Conservation (phyloP, 2,888 invertebrate genomes). For the Hybos culiciformis region DNA sequence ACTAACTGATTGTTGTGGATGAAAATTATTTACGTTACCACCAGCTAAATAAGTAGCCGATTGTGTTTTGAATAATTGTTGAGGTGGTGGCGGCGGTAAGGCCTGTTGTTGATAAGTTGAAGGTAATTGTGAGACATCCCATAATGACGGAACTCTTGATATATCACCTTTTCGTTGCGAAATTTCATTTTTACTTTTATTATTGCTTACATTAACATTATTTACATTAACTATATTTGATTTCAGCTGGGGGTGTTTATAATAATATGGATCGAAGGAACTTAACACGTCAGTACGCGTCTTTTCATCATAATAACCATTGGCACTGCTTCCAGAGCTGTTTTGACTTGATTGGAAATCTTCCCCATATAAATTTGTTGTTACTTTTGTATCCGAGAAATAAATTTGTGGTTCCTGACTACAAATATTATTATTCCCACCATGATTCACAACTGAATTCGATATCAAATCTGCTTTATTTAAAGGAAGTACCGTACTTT, state of each 20-base stretch:
- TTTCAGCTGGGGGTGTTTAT: not conserved
- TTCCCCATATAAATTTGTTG: not conserved
- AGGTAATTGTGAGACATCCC: not conserved
- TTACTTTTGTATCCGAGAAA: too few relatives aligned
- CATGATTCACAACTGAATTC: too few relatives aligned
- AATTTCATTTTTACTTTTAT: not conserved
- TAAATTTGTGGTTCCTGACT: too few relatives aligned
- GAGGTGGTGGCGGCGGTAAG: conserved; percentile 11
- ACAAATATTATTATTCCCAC: too few relatives aligned
- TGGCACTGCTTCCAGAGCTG: not conserved
- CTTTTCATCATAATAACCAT: conserved; percentile 8
- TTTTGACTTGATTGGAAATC: not conserved
- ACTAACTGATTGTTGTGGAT: not conserved
- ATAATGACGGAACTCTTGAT: not conserved
- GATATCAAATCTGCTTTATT: too few relatives aligned
- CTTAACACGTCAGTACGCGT: conserved; percentile 10
- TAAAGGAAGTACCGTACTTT: too few relatives aligned
- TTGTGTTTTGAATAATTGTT: conserved; percentile 11
- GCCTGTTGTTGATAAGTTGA: conserved; percentile 13
- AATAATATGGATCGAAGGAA: conserved; percentile 12
- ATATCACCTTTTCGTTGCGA: too few relatives aligned
- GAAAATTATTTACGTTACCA: not conserved
- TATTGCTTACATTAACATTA: not conserved
- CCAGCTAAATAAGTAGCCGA: not conserved
- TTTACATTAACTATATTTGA: not conserved